Percentiles rank a stretch among this genome's conserved stretches.
Conservation (phyloP, 2,113 vertebrate species). For the Turnix velox region DNA sequence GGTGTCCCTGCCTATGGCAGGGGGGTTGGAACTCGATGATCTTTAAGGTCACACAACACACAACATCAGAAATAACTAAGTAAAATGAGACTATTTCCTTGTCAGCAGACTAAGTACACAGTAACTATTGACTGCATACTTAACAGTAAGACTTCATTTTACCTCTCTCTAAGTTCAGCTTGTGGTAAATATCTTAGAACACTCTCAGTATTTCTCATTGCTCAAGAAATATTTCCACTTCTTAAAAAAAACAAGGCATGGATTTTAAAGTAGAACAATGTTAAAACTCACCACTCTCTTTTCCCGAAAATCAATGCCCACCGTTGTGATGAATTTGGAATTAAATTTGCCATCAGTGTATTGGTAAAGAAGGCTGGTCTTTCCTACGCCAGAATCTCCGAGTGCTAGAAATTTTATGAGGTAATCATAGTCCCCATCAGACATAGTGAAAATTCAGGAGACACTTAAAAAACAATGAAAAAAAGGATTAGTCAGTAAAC, state of each 20-base stretch:
- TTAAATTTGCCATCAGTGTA: slow-evolving; percentile 97
- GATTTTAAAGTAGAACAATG: neutral
- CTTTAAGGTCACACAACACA: too few species aligned
- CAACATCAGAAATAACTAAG: neutral
- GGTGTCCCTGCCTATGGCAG: too few species aligned
- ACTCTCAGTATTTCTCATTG: too few species aligned
- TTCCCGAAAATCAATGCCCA: slow-evolving; percentile 98
- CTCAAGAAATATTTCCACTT: too few species aligned
- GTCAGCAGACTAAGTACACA: neutral
- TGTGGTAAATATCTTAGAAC: too few species aligned
- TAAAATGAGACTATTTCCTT: neutral
- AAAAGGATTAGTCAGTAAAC: neutral
- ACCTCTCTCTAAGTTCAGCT: too few species aligned
- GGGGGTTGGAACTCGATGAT: too few species aligned
- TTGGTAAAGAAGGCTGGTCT: slow-evolving; percentile 96
- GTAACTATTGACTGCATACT: neutral
- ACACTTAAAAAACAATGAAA: slow-evolving; percentile 69
- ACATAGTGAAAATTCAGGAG: slow-evolving; percentile 84
- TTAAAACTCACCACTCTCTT: slow-evolving; percentile 88
- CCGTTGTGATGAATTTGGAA: slow-evolving; percentile 97
- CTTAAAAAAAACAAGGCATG: too few species aligned
- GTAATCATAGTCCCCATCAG: slow-evolving; percentile 99
- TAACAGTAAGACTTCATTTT: too few species aligned
- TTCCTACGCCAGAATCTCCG: slow-evolving; percentile 95
- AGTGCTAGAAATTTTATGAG: slow-evolving; percentile 98